Conservation (phyloP, 1,140 invertebrate genomes). For the Pseudomyrmex flavicornis region DNA sequence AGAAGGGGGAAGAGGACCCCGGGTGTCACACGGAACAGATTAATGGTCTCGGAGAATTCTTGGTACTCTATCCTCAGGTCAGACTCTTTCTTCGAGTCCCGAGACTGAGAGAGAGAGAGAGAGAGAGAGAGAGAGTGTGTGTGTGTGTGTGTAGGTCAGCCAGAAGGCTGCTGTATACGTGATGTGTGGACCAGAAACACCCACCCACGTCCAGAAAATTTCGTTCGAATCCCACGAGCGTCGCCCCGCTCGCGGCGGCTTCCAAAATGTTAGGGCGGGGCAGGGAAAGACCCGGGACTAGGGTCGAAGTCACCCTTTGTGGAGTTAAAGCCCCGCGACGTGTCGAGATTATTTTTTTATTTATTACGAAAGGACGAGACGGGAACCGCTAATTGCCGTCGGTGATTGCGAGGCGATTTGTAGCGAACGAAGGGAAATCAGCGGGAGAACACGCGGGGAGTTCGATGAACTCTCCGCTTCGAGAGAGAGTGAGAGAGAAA, state of each 20-base stretch:
- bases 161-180: conserved; percentile 71
- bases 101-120: conserved; percentile 62
- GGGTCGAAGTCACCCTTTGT: neutral
- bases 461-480: conserved; percentile 51
- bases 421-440: conserved; percentile 44
- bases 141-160: conserved; percentile 8
- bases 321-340: neutral
- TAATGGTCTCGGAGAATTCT: conserved; percentile 83
- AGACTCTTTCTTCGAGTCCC: conserved; percentile 54
- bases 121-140: no score
- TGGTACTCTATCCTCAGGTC: conserved; percentile 78
- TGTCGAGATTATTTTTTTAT: conserved; percentile 20
- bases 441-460: neutral
- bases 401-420: conserved; percentile 22
- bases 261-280: neutral
- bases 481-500: conserved; percentile 4
- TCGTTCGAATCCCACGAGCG: conserved; percentile 47
- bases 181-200: conserved; percentile 65
- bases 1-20: conserved; percentile 59
- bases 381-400: conserved; percentile 22
- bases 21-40: conserved; percentile 83
- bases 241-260: conserved; percentile 8
- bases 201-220: conserved; percentile 60
- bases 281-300: neutral
- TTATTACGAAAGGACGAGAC: neutral